Base-by-base conservation (phyloP, 2,797 vertebrate genomes). In the Acanthurus lineatus region DNA sequence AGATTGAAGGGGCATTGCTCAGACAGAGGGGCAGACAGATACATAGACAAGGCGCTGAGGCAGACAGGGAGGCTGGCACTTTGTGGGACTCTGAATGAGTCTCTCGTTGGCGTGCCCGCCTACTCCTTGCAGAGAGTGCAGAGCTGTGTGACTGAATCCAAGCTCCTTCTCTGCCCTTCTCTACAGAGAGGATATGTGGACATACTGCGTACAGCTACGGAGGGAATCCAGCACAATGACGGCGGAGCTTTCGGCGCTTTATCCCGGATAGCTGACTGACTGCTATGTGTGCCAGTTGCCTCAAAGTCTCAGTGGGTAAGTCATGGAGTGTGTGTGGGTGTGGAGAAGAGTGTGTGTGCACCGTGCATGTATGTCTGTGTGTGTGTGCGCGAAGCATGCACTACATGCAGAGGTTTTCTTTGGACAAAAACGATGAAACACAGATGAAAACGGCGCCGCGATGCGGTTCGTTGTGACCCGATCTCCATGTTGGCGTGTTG, bases 141-240 rank as follows among this genome's bases (percentile, higher is more conserved):
- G 89, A 91, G 91, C 90, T 85, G 87, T 91, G 87, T 90, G 91
- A 93, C 93, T 91, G 89, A 93, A 89, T 88, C 68, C 80, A 48
- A 90, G 87, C 89, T 90, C 82, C 87, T 82, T 92, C 86, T 93
- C 85, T 93, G 88, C 90, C 89, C 89, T 87, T 92, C 79, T 93
- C 82, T 53, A 91, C 88, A 93, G 90, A 91, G 85, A 88, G 86
- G 88, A 88, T 86, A 65, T 89, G 85, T 85, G 88, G 86, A 92
- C 86, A 68, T 77, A 77, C 83, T 22, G 78, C 22, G 64, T 67
- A 86, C 82, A 69, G 83, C 87, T 4, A 2, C 81, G 3, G 54
- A 87, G 53, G 72, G 72, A 74, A 77, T 80, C 88, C 77, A 5
- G 63, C 71, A 72, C 83, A 63, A 72, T 42, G 51, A 9, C 74